These are phyloP conservation scores for Bellardia bayeri DNA, from an alignment of 2,888 invertebrate genomes.

Conservation along the genomic window DNA sequence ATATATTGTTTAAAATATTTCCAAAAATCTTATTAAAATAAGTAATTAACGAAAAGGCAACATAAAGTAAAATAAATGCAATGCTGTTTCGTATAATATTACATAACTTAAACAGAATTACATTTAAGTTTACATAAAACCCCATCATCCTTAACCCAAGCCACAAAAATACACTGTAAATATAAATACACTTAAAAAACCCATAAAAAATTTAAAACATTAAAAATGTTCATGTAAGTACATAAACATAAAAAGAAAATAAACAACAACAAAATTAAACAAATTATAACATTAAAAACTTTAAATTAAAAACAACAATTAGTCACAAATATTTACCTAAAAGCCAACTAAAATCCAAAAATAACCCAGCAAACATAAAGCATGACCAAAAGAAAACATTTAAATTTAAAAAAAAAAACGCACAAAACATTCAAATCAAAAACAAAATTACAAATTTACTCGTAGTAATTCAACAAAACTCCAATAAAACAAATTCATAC, in stretches of 20 bases:
- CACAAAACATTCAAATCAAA: conserved; percentile 31
- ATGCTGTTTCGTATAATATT: neutral
- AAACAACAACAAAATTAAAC: conserved; percentile 7
- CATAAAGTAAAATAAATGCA: conserved; percentile 20
- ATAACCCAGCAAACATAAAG: conserved; percentile 63
- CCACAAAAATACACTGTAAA: conserved; percentile 57
- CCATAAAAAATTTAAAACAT: conserved; percentile 37
- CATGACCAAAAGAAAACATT: conserved; percentile 44
- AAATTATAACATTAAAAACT: conserved; percentile 29
- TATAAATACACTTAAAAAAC: conserved; percentile 38
- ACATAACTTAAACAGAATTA: conserved; percentile 7
- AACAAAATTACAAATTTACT: neutral
- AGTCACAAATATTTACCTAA: conserved; percentile 16
- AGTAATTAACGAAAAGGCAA: neutral
- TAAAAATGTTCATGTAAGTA: conserved; percentile 55
- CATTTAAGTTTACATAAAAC: conserved; percentile 4
- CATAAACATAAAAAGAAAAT: conserved; percentile 45
- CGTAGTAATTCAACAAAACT: conserved; percentile 29
- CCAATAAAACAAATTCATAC: conserved; percentile 19
- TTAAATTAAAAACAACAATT: conserved; percentile 15
- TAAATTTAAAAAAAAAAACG: conserved; percentile 15
- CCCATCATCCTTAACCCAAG: neutral
- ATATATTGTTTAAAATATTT: neutral
- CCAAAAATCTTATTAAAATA: neutral
- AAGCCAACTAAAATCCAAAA: conserved; percentile 32